A percentile compares a stretch with the other conserved stretches of the same genome.
These are phyloP conservation scores for Sylvia borin DNA, from an alignment of 2,797 vertebrate genomes.

Conservation along the genomic window DNA sequence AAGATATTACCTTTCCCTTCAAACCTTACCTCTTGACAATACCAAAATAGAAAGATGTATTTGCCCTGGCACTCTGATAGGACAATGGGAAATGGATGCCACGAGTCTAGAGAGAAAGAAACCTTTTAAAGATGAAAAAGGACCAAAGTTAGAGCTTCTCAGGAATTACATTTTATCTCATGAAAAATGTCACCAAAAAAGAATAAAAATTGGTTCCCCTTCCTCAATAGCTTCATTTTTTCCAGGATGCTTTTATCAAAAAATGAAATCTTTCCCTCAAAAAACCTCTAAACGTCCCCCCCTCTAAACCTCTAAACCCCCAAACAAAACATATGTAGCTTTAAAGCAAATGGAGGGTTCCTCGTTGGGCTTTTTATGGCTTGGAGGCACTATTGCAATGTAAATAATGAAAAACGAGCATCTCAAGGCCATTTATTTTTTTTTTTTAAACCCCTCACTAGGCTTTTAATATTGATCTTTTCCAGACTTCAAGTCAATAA, in stretches of 20 bases:
- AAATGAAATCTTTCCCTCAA: constrained; percentile 30
- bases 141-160: neutral
- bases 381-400: neutral
- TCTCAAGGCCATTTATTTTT: neutral
- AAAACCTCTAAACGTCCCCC: neutral
- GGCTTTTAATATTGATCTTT: constrained; percentile 22
- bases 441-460: neutral
- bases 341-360: neutral
- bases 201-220: constrained; percentile 26
- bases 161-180: constrained; percentile 52
- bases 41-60: constrained; percentile 69
- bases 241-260: constrained; percentile 27
- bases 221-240: constrained; percentile 39
- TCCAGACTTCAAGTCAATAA: neutral
- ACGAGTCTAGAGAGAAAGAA: constrained; percentile 51
- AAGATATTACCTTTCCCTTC: constrained; percentile 45
- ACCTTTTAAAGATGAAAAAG: constrained; percentile 48
- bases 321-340: neutral
- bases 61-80: constrained; percentile 55
- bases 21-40: constrained; percentile 46
- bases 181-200: constrained; percentile 55
- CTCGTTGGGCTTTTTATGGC: neutral
- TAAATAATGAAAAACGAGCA: neutral
- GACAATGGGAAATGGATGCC: constrained; percentile 62
- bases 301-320: neutral